Conservation (phyloP, 2,888 invertebrate species). For the Phania funesta region DNA sequence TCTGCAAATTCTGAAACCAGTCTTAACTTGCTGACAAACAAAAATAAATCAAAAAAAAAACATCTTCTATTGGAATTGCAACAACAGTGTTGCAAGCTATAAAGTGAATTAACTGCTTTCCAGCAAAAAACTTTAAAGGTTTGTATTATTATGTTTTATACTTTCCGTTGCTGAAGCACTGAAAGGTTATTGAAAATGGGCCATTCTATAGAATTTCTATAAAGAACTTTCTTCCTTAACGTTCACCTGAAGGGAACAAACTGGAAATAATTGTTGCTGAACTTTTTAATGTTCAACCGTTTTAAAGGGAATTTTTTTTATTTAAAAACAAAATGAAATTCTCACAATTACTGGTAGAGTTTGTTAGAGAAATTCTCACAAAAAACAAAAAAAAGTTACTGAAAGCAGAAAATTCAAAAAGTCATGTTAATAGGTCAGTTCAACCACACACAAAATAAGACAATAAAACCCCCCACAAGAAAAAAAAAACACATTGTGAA, state of each 20-base stretch:
- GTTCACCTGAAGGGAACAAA: not conserved
- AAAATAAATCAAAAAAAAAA: too few relatives aligned
- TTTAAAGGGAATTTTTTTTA: conserved; percentile 29
- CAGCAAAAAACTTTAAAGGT: conserved; percentile 34
- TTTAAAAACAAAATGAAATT: conserved; percentile 16
- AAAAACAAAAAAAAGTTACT: not conserved
- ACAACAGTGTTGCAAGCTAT: conserved; percentile 16
- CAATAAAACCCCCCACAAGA: conserved; percentile 33
- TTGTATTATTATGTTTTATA: not conserved
- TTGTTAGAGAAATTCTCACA: conserved; percentile 48
- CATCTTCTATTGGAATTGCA: not conserved
- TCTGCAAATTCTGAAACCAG: conserved; percentile 17
- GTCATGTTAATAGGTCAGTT: conserved; percentile 69
- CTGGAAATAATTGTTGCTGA: conserved; percentile 30
- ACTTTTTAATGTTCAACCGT: not conserved
- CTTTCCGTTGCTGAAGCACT: not conserved
- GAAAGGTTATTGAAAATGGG: conserved; percentile 36
- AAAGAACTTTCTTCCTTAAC: conserved; percentile 37
- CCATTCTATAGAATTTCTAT: conserved; percentile 13
- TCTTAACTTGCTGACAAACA: not conserved
- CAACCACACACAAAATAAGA: conserved; percentile 54
- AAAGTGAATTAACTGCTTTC: not conserved
- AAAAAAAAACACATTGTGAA: not conserved
- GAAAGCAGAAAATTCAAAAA: conserved; percentile 34
- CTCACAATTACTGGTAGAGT: conserved; percentile 47